Conservation (phyloP, 2,888 invertebrate genomes). For the Megamerina dolium region DNA sequence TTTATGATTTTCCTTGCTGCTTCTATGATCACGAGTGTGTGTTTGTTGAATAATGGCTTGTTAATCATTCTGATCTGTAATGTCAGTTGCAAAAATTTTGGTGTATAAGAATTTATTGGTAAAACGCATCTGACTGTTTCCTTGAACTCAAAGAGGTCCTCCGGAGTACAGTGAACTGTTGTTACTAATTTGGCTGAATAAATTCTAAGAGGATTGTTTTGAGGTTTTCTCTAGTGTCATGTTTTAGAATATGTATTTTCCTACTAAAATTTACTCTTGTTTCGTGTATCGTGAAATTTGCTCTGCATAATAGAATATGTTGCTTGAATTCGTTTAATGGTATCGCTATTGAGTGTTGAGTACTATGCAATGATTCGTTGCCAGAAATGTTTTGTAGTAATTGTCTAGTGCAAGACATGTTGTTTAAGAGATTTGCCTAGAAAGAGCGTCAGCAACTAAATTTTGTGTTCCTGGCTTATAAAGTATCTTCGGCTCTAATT, state of each 20-base stretch:
- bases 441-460: no score
- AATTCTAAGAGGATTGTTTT: slow-evolving; percentile 5
- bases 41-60: no score
- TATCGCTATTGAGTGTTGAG: slow-evolving; percentile 6
- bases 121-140: not conserved
- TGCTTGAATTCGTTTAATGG: slow-evolving; percentile 8
- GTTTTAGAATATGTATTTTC: slow-evolving; percentile 1
- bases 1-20: slow-evolving; percentile 9
- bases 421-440: no score
- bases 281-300: slow-evolving; percentile 8
- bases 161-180: no score
- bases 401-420: no score
- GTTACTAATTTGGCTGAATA: slow-evolving; percentile 1
- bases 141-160: not conserved
- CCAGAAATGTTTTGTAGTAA: slow-evolving; percentile 5
- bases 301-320: slow-evolving; percentile 6
- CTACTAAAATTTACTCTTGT: slow-evolving; percentile 5
- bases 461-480: no score
- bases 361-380: slow-evolving; percentile 2
- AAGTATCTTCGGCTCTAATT: not conserved
- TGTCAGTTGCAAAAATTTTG: slow-evolving; percentile 3
- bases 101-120: no score
- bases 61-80: slow-evolving; percentile 3
- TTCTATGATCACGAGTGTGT: slow-evolving; percentile 12
- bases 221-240: not conserved